phyloP scores from a whole-genome alignment of 2,888 invertebrate species.

The Nasonovia ribisnigri region DNA sequence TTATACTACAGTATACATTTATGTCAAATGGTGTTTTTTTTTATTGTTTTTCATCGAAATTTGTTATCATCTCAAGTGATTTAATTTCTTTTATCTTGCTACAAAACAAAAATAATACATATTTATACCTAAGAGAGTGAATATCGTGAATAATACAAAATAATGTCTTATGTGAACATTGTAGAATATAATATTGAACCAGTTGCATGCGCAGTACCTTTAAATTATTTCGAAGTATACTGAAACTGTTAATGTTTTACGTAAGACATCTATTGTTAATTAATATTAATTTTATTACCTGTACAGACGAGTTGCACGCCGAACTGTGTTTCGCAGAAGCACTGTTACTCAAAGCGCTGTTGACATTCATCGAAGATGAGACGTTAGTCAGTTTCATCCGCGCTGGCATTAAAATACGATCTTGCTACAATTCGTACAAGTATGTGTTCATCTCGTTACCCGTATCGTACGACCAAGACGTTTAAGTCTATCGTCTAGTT shows the following conservation, averaged over 20 bases:
- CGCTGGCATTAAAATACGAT: conserved; percentile 91
- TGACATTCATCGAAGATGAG: conserved; percentile 95
- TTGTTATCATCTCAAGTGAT: background rate
- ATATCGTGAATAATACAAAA: background rate
- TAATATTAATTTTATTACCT: conserved; percentile 1
- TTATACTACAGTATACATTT: background rate
- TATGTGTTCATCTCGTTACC: conserved; percentile 72
- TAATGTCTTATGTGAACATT: background rate
- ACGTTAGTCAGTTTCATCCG: conserved; percentile 91
- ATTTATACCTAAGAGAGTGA: background rate
- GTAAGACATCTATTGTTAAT: background rate
- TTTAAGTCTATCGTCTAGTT: background rate
- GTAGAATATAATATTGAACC: background rate
- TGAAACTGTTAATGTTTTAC: background rate
- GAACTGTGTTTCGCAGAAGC: conserved; percentile 96
- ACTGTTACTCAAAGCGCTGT: conserved; percentile 86
- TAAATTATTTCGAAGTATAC: background rate
- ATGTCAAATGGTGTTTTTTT: background rate
- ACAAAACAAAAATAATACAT: background rate
- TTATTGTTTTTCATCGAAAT: background rate
- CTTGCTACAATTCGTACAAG: conserved; percentile 93
- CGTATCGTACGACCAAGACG: background rate
- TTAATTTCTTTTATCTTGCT: background rate
- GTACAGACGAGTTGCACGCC: conserved; percentile 87
- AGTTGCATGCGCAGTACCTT: background rate